Percentiles rank a stretch among this genome's conserved stretches.
phyloP scores from a whole-genome alignment of 2,113 vertebrate genomes.

The Antigone vipio region DNA sequence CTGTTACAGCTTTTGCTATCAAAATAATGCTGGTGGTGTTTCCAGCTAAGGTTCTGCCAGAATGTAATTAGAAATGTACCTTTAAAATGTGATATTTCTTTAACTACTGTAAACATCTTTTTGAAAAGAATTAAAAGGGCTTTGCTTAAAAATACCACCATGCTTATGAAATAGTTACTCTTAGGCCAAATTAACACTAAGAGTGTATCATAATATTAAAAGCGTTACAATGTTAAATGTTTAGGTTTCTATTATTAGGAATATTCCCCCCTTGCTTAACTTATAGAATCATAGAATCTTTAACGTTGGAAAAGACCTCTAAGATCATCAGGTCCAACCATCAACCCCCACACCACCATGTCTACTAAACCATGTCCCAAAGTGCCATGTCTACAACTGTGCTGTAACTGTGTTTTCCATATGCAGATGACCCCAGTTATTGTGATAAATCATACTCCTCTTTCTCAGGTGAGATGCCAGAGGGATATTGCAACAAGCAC shows the following conservation, averaged over 20 bases:
- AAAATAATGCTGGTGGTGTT: conserved; percentile 6
- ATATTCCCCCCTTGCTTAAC: background rate
- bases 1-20: background rate
- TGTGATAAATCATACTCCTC: background rate
- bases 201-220: background rate
- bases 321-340: too few relatives aligned
- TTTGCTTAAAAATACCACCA: background rate
- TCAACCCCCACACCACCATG: too few relatives aligned
- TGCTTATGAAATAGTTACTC: background rate
- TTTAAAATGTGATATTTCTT: conserved; percentile 29
- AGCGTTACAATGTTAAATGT: background rate
- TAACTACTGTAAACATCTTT: conserved; percentile 6
- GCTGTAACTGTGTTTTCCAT: background rate
- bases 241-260: background rate
- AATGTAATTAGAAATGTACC: conserved; percentile 16
- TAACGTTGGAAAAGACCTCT: too few relatives aligned
- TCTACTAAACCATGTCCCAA: too few relatives aligned
- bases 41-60: conserved; percentile 17
- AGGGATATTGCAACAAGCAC: background rate
- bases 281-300: too few relatives aligned
- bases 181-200: background rate
- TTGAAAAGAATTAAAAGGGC: background rate
- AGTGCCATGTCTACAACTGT: background rate
- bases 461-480: background rate
- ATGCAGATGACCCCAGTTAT: background rate